Percentiles rank a stretch among this genome's conserved stretches.
phyloP scores from a whole-genome alignment of 1,140 invertebrate genomes.

The Apis cerana region DNA sequence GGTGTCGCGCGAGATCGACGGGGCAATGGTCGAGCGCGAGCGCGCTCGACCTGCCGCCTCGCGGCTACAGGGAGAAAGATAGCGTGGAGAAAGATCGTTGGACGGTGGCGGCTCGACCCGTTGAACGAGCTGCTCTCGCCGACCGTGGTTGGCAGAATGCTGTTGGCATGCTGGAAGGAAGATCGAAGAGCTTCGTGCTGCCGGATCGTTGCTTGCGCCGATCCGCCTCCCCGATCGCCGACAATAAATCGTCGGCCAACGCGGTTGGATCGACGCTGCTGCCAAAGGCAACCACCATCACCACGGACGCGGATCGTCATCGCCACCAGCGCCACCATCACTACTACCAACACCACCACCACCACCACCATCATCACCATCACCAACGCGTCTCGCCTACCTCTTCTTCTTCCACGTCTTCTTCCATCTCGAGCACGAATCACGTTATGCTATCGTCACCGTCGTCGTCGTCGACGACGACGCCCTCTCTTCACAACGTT shows the following conservation, averaged over 20 bases:
- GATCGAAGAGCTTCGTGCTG: slow-evolving; percentile 75
- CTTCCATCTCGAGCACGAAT: slow-evolving; percentile 79
- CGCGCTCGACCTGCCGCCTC: neutral
- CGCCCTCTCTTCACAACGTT: slow-evolving; percentile 66
- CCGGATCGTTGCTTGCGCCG: slow-evolving; percentile 69
- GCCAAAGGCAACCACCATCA: slow-evolving; percentile 19
- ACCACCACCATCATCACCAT: slow-evolving; percentile 51
- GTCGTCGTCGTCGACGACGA: slow-evolving; percentile 69
- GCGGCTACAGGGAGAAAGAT: too few species aligned
- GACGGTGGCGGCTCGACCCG: slow-evolving; percentile 58
- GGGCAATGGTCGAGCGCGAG: slow-evolving; percentile 29
- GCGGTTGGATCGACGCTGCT: slow-evolving; percentile 46
- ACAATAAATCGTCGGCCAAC: slow-evolving; percentile 43
- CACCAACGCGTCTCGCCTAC: slow-evolving; percentile 65
- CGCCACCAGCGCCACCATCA: slow-evolving; percentile 51
- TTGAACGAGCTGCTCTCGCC: slow-evolving; percentile 61
- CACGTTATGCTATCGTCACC: slow-evolving; percentile 75
- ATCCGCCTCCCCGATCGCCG: slow-evolving; percentile 61
- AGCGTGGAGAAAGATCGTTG: slow-evolving; percentile 11
- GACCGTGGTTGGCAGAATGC: slow-evolving; percentile 63
- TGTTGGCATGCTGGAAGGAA: slow-evolving; percentile 70
- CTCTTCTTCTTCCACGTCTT: slow-evolving; percentile 75
- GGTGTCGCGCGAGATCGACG: neutral
- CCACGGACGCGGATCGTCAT: slow-evolving; percentile 15
- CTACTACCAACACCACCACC: slow-evolving; percentile 58